Evolutionary conservation across 2,888 invertebrate species (phyloP), one percentile per base, ranked within the genome.

Genomic region (Copidosoma aretas): DNA sequence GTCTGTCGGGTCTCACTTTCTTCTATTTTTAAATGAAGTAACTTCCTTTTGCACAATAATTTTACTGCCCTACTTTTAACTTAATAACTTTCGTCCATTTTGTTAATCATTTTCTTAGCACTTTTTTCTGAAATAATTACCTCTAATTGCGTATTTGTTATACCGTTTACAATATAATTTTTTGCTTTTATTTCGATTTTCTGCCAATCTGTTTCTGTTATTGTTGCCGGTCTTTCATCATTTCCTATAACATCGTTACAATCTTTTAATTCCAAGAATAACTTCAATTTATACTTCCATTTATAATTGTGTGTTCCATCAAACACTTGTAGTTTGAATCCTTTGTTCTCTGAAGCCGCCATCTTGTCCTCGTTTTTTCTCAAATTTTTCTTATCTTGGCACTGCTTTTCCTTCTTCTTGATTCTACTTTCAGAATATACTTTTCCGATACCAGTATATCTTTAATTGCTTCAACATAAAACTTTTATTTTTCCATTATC

Each of bases 1-100:
- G 52, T 72, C 72, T 51, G 68, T 71, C 56, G 71, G 71, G 39
- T 72, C 67, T 70, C 66, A 63, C 52, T 67, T 67, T 72, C 66
- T 53, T 66, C 46, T 62, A 70, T 72, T 61, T 71, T 72, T 54
- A 73, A 56, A n/a, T 71, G 67, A 19, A 69, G 59, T 60, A 72
- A 59, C 43, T 64, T 73, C 22, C 67, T 72, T n/a, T 64, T 72
- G n/a, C 46, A 46, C n/a, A 46, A 46, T 2, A 46, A 46, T 46
- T 46, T 46, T 14, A 46, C 46, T 10, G 14, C 46, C 4, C 46
- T 46, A 46, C 46, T 46, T 46, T 46, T 32, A 32, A 32, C 32
- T 32, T 5, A 32, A 32, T 32, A 32, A 32, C 8, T 3, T 46
- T n/a, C n/a, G 21, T 41, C 43, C 21, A 59, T 43, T 21, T 57